phyloP scores from a whole-genome alignment of 1,140 invertebrate genomes.

The Yoshiicerus persimilis region DNA sequence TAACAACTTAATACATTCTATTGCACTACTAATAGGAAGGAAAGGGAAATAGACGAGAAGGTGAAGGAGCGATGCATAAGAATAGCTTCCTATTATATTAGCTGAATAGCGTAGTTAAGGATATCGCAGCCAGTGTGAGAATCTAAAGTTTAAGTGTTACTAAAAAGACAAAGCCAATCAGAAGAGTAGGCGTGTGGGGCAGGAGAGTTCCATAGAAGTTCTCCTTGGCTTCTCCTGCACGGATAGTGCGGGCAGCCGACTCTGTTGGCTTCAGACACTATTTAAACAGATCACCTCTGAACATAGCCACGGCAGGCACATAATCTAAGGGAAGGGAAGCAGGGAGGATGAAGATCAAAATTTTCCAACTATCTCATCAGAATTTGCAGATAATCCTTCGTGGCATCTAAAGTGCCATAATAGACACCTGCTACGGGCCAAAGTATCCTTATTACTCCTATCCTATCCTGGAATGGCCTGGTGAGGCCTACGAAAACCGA shows the following conservation, averaged over 20 bases:
- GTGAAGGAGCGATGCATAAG: not conserved
- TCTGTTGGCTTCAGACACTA: not conserved
- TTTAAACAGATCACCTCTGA: no score
- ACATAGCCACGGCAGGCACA: not conserved
- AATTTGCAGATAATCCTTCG: constrained; percentile 43
- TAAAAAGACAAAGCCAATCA: not conserved
- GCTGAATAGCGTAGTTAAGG: not conserved
- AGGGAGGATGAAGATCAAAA: constrained; percentile 30
- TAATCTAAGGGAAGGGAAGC: not conserved
- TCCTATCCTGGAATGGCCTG: not conserved
- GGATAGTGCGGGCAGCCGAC: no score
- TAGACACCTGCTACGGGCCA: constrained; percentile 41
- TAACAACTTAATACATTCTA: not conserved
- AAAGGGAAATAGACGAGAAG: not conserved
- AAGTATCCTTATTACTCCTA: not conserved
- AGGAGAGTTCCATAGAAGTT: not conserved
- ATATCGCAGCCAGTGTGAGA: not conserved
- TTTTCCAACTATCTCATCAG: constrained; percentile 41
- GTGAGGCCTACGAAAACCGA: not conserved
- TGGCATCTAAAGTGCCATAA: constrained; percentile 42
- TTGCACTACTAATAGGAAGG: not conserved
- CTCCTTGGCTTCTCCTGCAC: no score
- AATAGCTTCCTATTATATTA: not conserved
- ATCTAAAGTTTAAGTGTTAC: not conserved
- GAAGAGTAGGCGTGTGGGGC: not conserved